Evolutionary conservation across 1,140 invertebrate genomes (phyloP).

Genomic region (Meteorus sp.): DNA sequence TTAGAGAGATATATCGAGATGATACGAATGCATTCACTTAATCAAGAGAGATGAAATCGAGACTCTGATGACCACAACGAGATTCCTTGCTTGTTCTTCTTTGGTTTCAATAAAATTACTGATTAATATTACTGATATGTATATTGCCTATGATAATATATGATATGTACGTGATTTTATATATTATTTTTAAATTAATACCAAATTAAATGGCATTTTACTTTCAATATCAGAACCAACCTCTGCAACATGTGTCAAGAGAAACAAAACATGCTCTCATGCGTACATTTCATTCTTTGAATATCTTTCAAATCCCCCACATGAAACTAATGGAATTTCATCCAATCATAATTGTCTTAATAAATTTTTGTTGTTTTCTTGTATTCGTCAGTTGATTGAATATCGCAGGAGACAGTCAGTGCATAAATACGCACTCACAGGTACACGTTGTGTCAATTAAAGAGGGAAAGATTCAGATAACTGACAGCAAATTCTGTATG

Average conservation of each 20-base stretch:
- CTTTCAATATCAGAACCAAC: no score
- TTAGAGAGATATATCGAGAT: no score
- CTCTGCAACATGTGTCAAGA: no score
- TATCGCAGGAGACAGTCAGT: neutral
- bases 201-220: no score
- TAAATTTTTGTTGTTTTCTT: neutral
- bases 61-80: neutral
- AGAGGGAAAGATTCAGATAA: no score
- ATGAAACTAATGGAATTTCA: no score
- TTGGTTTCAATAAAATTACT: conserved; percentile 10
- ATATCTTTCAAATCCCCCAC: no score
- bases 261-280: no score
- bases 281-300: no score
- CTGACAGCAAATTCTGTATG: no score
- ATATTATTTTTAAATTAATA: conserved; percentile 11
- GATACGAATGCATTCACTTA: conserved; percentile 1
- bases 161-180: conserved; percentile 23
- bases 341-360: neutral
- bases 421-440: conserved; percentile 4
- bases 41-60: neutral
- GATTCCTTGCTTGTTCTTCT: neutral
- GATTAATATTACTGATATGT: conserved; percentile 18
- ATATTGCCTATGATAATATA: conserved; percentile 9
- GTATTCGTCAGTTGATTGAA: neutral
- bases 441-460: neutral